Evolutionary conservation across 2,113 vertebrate genomes (phyloP), one percentile per base, ranked within the genome.

Genomic region (Zosterops hypoxanthus): DNA sequence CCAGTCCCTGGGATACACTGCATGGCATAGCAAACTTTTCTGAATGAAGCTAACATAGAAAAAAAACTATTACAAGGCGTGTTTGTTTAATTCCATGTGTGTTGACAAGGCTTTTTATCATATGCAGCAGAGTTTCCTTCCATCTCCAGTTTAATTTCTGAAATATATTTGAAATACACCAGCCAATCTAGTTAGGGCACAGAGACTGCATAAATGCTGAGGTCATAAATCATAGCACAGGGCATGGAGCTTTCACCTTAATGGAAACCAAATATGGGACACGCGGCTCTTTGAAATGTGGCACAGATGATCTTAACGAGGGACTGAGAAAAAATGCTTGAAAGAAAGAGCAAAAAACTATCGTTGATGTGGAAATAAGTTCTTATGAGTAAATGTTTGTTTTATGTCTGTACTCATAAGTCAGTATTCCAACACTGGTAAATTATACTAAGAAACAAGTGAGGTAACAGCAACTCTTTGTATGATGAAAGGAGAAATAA

Each of bases 61-160:
- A 87, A 83, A 83, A 81, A 79, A 26, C 29, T 36, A 82, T 95
- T 95, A 96, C 68, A 95, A 88, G 65, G 49, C 2, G 0, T 65
- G 52, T 96, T 97, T 94, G 86, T 96, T 97, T 96, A 97, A 96
- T 95, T 97, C 90, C 82, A 55, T 76, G 89, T 61, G 53, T 75
- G 93, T 75, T 94, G 96, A 97, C 97, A 98, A 95, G 95, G 84
- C 56, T 94, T 96, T 98, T 91, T 97, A 97, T 98, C 97, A 97
- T 86, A 68, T 61, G 52, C n/a, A 80, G 31, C 57, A 60, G 42
- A 80, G 52, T 96, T 97, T 98, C 94, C 96, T 97, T 77, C 86
- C 46, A 95, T 82, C 22, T 8, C 18, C 44, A 71, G 57, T 42
- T 97, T 97, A 21, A 83, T 89, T 97, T 92, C 76, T 49, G 61